phyloP scores from a whole-genome alignment of 2,113 vertebrate genomes.

The Rhombomys opimus region DNA sequence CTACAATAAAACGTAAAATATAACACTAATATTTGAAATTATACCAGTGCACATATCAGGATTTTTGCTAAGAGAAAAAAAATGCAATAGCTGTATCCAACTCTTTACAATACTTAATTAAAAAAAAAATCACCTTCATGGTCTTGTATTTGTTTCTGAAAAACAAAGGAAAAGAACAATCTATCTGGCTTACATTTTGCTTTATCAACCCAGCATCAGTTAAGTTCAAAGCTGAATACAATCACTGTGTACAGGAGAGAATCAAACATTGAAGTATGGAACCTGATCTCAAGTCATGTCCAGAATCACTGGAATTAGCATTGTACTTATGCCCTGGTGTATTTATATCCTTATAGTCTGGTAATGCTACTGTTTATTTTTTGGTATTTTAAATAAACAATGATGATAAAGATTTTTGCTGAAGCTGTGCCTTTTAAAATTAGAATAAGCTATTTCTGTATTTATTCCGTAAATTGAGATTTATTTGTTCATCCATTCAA shows the following conservation, averaged over 20 bases:
- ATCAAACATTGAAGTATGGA: neutral
- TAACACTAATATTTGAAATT: conserved; percentile 75
- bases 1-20: conserved; percentile 70
- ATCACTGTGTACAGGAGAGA: neutral
- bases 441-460: neutral
- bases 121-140: conserved; percentile 56
- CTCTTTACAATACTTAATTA: conserved; percentile 50
- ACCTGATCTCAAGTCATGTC: neutral
- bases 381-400: neutral
- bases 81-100: conserved; percentile 52
- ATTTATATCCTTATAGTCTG: neutral
- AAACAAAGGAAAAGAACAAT: neutral
- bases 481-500: neutral
- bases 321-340: neutral
- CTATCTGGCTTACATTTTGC: conserved; percentile 14
- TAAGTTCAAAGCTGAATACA: conserved; percentile 40
- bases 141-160: neutral
- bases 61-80: conserved; percentile 62
- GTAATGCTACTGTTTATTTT: neutral
- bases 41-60: conserved; percentile 31
- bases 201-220: conserved; percentile 60
- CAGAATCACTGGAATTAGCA: neutral
- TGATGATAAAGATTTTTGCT: neutral
- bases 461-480: neutral
- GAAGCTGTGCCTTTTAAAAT: neutral